phyloP scores from a whole-genome alignment of 2,888 invertebrate species.

The Conops quadrifasciatus region DNA sequence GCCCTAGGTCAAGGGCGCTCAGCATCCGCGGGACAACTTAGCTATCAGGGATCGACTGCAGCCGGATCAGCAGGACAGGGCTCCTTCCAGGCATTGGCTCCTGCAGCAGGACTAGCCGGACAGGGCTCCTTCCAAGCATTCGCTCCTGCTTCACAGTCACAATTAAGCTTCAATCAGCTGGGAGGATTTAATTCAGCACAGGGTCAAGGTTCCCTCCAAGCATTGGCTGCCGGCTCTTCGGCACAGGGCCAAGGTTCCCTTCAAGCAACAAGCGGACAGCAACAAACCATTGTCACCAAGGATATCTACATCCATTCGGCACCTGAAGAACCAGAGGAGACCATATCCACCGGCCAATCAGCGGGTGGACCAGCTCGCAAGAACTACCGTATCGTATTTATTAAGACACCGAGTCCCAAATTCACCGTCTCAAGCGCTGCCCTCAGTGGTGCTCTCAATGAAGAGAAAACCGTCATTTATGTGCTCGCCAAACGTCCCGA shows the following conservation, averaged over 20 bases:
- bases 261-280: constrained; percentile 26
- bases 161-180: too few relatives aligned
- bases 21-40: not conserved
- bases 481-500: constrained; percentile 63
- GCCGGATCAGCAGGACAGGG: not conserved
- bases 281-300: constrained; percentile 56
- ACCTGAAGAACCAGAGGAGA: constrained; percentile 59
- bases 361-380: constrained; percentile 57
- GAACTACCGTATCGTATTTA: constrained; percentile 64
- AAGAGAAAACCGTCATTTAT: constrained; percentile 65
- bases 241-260: not conserved
- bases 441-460: constrained; percentile 56
- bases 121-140: not conserved
- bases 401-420: constrained; percentile 64
- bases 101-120: not conserved
- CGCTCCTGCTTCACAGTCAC: not conserved
- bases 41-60: not conserved
- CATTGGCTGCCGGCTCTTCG: not conserved
- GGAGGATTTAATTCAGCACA: not conserved
- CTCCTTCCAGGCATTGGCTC: not conserved
- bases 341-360: constrained; percentile 42
- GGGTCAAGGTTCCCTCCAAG: not conserved
- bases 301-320: constrained; percentile 62
- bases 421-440: constrained; percentile 63
- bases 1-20: not conserved